phyloP scores from a whole-genome alignment of 2,113 vertebrate genomes.

The Pogonocichla stellata region DNA sequence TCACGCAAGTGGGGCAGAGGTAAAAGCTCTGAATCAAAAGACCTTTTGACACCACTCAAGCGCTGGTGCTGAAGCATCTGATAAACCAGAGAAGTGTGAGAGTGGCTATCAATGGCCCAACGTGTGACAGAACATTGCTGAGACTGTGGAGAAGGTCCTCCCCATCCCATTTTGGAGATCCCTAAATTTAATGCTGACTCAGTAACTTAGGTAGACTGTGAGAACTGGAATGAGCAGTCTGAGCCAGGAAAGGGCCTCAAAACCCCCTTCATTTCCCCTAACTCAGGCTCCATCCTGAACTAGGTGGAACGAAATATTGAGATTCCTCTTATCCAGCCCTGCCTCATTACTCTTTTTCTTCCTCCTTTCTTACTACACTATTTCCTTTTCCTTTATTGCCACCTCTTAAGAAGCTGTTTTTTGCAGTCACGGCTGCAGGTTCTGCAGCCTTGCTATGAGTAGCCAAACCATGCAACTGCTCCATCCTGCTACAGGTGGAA shows the following conservation, averaged over 20 bases:
- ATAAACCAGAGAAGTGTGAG: neutral
- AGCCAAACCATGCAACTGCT: neutral
- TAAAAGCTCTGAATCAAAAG: neutral
- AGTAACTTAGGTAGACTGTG: fast-evolving
- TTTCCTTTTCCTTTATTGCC: neutral
- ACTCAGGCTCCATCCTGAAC: neutral
- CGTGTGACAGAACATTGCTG: neutral
- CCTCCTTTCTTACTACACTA: fast-evolving
- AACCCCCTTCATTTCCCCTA: neutral
- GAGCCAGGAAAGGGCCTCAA: neutral
- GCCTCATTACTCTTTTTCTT: neutral
- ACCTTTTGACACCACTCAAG: neutral
- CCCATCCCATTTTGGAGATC: neutral
- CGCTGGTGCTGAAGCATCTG: neutral
- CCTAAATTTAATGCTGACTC: neutral
- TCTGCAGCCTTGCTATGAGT: neutral
- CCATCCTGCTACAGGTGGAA: neutral
- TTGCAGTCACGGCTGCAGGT: neutral
- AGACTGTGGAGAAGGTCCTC: fast-evolving
- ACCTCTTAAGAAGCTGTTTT: neutral
- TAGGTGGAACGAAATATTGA: neutral
- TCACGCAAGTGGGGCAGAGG: neutral
- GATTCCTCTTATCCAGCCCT: neutral
- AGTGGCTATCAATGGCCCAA: neutral
- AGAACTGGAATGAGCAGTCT: neutral